Percentiles rank a stretch among this genome's conserved stretches.
Conservation (phyloP, 2,113 vertebrate genomes). For the Syngnathus typhle region DNA sequence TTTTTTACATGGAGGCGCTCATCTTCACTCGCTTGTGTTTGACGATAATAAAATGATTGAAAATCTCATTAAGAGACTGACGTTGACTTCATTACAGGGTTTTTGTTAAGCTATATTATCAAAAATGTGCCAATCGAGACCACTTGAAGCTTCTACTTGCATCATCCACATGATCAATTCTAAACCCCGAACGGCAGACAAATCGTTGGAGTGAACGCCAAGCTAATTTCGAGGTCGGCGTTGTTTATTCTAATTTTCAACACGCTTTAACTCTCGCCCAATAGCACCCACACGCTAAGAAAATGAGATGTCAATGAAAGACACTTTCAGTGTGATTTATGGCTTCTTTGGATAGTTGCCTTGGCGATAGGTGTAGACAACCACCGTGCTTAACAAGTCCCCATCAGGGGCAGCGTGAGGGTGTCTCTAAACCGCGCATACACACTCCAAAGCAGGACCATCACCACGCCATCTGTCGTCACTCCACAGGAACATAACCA, state of each 20-base stretch:
- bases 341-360: constrained; percentile 25
- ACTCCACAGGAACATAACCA: constrained; percentile 73
- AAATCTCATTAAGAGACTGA: background rate
- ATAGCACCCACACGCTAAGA: constrained; percentile 31
- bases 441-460: constrained; percentile 51
- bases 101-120: background rate
- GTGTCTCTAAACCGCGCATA: constrained; percentile 56
- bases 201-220: background rate
- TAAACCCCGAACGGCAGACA: background rate
- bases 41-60: background rate
- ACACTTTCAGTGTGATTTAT: constrained; percentile 34
- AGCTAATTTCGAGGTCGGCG: background rate
- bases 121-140: background rate
- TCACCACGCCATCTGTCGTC: constrained; percentile 72
- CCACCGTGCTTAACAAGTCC: constrained; percentile 38
- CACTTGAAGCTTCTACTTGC: background rate
- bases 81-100: background rate
- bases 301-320: constrained; percentile 27
- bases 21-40: background rate
- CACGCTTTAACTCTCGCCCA: background rate
- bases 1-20: background rate
- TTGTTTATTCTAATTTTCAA: constrained; percentile 14
- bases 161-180: background rate
- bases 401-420: constrained; percentile 37
- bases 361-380: constrained; percentile 30